Base-by-base conservation (phyloP, 2,797 vertebrate genomes). In the Scolopax bukidnonensis region DNA sequence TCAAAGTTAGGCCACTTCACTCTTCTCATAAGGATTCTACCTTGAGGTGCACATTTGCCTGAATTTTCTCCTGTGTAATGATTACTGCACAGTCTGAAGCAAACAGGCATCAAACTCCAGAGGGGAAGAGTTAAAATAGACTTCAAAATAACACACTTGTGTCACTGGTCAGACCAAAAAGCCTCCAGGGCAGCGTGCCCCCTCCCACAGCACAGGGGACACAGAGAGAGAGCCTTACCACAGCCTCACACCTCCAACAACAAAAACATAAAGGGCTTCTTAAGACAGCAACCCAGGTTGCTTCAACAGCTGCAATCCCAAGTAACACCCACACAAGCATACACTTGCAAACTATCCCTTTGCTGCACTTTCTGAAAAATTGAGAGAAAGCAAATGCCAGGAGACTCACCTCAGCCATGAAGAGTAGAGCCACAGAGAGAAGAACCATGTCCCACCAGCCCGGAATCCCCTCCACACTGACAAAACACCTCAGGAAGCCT, bases 391-490 rank as follows among this genome's bases (percentile, higher is more conserved):
- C 1, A 21, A 86, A 81, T 0, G 0, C 23, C 60, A 40, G 0
- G 0, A 54, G 36, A 30, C 93, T 93, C 16, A 80, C 93, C 78
- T 6, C 40, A 63, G 30, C 32, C 45, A 24, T 0, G 1, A 20
- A 27, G 28, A 54, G 54, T 17, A 54, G 60, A 59, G 18, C 32
- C 43, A 23, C 0, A 1, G 20, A 27, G 21, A 54, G 54, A 12
- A 54, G 60, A 63, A 16, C n/a, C 40, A 16, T 0, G 0, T 23
- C 25, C 16, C 28, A 6, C 14, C n/a, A 11, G 30, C 20, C 84
- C 9, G 1, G 11, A 59, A 15, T 5, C 4, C 4, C n/a, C 1
- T 1, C 2, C 2, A 0, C 0, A 0, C 16, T 13, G 5, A n/a
- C 6, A 1, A 3, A 47, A 19, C 11, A 21, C 20, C 4, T 15